Base-by-base conservation (phyloP, 2,113 vertebrate genomes). In the Etia nguti region DNA sequence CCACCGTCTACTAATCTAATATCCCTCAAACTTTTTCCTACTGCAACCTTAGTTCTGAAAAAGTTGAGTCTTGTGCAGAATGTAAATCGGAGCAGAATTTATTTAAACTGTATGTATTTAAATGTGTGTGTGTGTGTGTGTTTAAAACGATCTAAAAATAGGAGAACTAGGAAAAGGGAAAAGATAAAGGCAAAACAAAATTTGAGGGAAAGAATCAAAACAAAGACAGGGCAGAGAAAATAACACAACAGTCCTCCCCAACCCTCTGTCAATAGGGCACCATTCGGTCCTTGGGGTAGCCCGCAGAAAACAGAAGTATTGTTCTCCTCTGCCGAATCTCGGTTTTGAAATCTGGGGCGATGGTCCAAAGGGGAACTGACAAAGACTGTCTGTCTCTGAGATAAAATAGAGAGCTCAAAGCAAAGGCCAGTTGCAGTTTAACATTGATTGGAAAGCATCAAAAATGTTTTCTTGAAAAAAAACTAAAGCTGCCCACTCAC, bases 261-360 rank as follows among this genome's bases (percentile, higher is more conserved):
- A 50, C 79, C 62, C 56, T 16, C 29, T 15, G 73, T 79, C 90
- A 83, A 83, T 34, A 56, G 83, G 89, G 70, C 85, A 80, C 83
- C 88, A 22, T 38, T 59, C 22, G 31, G 43, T 90, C 89, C 89
- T 87, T 48, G 55, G 89, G 81, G 84, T 79, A 65, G 31, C 52
- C n/a, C 4, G 20, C 82, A 70, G 77, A 80, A 92, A 90, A 87
- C 82, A 90, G 65, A 18, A 26, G 79, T 70, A 89, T 94, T 92
- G 87, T 91, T 90, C 84, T 88, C 41, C 4, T 81, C 68, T 77
- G 86, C 29, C 31, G 20, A 92, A 89, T 94, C 82, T 89, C 84
- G 77, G 56, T 81, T 92, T 68, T 87, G 65, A 85, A 89, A 90
- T 94, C 92, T 90, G 90, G 84, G 82, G 83, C 86, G 16, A 31